Conservation (phyloP, 2,888 invertebrate species). For the Ormyrus rosae region DNA sequence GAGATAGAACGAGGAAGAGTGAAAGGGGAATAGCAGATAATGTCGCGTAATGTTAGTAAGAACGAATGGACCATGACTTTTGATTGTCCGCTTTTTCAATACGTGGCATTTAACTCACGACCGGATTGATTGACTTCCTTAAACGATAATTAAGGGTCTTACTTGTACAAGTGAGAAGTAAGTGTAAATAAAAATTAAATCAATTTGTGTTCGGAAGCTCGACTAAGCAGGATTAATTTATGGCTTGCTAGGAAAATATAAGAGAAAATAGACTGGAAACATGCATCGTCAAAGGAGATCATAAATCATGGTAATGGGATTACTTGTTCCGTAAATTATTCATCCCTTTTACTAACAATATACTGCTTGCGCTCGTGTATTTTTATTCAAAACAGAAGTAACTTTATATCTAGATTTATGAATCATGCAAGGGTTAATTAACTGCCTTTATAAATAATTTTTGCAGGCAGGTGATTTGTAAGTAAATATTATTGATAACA, state of each 20-base stretch:
- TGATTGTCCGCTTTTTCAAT: slow-evolving; percentile 24
- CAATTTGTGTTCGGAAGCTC: too few relatives aligned
- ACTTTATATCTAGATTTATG: too few relatives aligned
- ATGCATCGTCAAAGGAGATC: not conserved
- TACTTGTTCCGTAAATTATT: not conserved
- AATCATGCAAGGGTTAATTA: too few relatives aligned
- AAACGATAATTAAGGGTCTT: slow-evolving; percentile 17
- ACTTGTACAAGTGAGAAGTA: too few relatives aligned
- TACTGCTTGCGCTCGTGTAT: not conserved
- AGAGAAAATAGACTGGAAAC: not conserved
- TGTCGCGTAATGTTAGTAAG: not conserved
- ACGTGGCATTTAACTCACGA: slow-evolving; percentile 12
- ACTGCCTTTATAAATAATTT: too few relatives aligned
- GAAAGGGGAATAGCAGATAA: not conserved
- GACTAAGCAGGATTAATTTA: too few relatives aligned
- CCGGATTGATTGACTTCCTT: not conserved
- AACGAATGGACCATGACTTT: slow-evolving; percentile 31
- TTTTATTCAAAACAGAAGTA: not conserved
- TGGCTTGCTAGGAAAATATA: not conserved
- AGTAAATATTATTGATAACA: too few relatives aligned
- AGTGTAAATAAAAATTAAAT: too few relatives aligned
- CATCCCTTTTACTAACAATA: too few relatives aligned
- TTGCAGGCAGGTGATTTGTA: too few relatives aligned
- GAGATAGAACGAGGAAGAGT: not conserved
- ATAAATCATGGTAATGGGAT: not conserved